Evolutionary conservation across 2,888 invertebrate genomes (phyloP).

Genomic region (Anthoptus insignis): DNA sequence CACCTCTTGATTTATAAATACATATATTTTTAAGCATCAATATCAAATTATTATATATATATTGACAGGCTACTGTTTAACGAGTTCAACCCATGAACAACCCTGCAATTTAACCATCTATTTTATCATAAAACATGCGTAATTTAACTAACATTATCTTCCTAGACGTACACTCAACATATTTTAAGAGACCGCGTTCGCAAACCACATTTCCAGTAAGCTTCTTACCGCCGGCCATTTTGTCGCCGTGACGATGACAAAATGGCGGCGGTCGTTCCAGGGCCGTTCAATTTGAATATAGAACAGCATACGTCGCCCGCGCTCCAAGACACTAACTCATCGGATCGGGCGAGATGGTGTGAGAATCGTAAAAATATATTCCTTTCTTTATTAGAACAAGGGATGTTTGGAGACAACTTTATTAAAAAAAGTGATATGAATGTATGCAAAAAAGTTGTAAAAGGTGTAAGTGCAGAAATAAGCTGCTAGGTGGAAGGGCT

Average conservation of each 20-base stretch:
- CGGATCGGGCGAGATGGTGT: conserved; percentile 83
- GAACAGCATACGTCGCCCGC: conserved; percentile 58
- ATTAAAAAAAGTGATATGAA: background rate
- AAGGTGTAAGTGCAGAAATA: too few species aligned
- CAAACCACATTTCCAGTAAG: conserved; percentile 51
- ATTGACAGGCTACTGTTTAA: too few species aligned
- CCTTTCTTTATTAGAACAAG: conserved; percentile 67
- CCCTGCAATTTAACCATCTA: background rate
- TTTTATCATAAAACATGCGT: background rate
- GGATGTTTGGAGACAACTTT: conserved; percentile 51
- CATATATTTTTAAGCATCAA: too few species aligned
- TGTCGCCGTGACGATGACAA: conserved; percentile 73
- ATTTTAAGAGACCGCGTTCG: conserved; percentile 42
- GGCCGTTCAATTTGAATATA: conserved; percentile 47
- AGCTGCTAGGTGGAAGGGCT: too few species aligned
- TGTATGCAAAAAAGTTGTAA: too few species aligned
- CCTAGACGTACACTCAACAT: conserved; percentile 42
- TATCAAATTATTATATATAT: too few species aligned
- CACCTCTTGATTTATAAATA: too few species aligned
- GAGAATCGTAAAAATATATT: conserved; percentile 84
- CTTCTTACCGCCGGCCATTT: conserved; percentile 74
- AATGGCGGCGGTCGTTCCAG: conserved; percentile 68
- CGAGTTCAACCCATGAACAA: too few species aligned
- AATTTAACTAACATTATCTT: conserved; percentile 27
- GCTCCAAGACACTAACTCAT: conserved; percentile 83